These are phyloP conservation scores for Arremon brunneinucha DNA, from an alignment of 2,797 vertebrate species.

Conservation along the genomic window DNA sequence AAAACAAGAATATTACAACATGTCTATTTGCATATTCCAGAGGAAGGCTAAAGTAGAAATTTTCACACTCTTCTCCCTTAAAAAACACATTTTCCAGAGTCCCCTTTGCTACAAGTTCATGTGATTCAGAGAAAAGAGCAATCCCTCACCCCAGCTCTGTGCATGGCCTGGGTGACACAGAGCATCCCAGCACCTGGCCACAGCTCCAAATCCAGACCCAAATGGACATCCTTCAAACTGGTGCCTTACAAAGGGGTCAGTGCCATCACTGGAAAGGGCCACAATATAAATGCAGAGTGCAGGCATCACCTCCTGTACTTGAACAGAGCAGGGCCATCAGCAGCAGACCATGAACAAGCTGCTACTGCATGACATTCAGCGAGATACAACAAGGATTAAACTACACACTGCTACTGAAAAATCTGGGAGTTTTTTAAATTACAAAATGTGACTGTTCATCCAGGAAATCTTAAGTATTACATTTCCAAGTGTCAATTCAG, in stretches of 20 bases:
- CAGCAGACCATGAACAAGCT: background rate
- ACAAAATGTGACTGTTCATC: background rate
- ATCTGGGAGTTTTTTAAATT: background rate
- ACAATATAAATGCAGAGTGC: background rate
- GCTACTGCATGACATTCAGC: background rate
- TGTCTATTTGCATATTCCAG: background rate
- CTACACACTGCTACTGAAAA: background rate
- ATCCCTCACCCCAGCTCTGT: background rate
- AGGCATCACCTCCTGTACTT: background rate
- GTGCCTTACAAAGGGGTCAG: background rate
- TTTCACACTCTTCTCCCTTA: background rate
- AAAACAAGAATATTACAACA: background rate
- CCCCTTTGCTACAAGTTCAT: background rate
- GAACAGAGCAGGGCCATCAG: background rate
- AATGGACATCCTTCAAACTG: background rate
- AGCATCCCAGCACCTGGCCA: background rate
- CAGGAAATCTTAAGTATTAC: constrained; percentile 1
- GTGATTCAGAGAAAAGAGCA: background rate
- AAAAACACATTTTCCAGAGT: background rate
- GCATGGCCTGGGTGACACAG: background rate
- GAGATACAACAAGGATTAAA: background rate
- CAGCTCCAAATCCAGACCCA: background rate
- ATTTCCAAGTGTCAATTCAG: constrained; percentile 5
- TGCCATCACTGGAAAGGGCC: background rate
- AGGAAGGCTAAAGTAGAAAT: background rate